A percentile compares a stretch with the other conserved stretches of the same genome.
Evolutionary conservation across 2,888 invertebrate species (phyloP).

Genomic region (Scrobipalpa costella): DNA sequence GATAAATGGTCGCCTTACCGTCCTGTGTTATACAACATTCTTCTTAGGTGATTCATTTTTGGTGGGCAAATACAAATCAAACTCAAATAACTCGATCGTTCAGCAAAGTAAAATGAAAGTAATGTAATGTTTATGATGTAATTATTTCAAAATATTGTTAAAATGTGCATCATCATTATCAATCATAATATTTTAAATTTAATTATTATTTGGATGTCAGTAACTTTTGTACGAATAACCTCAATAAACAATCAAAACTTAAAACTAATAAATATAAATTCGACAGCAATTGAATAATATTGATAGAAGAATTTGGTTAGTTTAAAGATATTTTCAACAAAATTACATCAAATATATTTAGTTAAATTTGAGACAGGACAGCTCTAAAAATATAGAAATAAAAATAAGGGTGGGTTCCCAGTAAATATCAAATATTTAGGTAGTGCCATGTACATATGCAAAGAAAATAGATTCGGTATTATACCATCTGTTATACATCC

Average conservation of each 20-base stretch:
- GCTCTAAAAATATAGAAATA: background rate
- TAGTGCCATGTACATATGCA: background rate
- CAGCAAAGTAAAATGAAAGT: no score
- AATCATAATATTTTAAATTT: background rate
- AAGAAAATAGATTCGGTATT: no score
- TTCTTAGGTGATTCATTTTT: background rate
- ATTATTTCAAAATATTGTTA: no score
- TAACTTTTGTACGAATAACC: background rate
- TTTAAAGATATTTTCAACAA: background rate
- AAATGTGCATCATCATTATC: background rate
- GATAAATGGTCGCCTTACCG: background rate
- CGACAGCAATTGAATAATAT: background rate
- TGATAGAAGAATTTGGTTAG: constrained; percentile 9
- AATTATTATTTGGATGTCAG: background rate
- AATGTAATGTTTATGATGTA: no score
- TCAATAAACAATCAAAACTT: background rate
- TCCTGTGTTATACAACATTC: background rate
- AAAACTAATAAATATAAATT: background rate
- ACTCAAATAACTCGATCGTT: background rate
- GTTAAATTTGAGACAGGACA: background rate
- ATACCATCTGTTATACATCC: no score
- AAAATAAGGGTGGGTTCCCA: background rate
- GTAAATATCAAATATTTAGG: background rate
- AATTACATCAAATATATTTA: background rate
- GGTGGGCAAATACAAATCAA: background rate